These are phyloP conservation scores for Cephalotes varians DNA, from an alignment of 2,888 invertebrate species.

Conservation along the genomic window DNA sequence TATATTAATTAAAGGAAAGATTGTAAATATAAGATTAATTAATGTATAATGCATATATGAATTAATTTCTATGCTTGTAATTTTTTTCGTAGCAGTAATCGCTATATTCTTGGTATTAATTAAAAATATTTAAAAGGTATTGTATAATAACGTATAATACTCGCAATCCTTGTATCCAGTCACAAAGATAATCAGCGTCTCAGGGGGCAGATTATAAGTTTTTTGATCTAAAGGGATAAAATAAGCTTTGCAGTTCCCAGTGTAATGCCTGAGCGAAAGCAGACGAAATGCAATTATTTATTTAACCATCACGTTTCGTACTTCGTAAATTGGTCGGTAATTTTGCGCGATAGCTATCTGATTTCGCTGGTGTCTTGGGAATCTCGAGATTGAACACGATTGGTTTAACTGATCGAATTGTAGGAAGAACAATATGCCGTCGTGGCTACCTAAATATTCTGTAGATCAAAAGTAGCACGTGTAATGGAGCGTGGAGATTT, in stretches of 20 bases:
- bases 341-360: slow-evolving; percentile 1
- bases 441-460: slow-evolving; percentile 43
- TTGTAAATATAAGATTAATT: neutral
- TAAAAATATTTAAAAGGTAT: neutral
- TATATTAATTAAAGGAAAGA: neutral
- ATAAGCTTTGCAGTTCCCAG: slow-evolving; percentile 16
- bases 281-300: slow-evolving; percentile 36
- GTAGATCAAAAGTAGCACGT: slow-evolving; percentile 46
- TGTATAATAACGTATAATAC: neutral
- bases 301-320: slow-evolving; percentile 9
- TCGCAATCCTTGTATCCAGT: neutral
- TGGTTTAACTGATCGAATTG: slow-evolving; percentile 12
- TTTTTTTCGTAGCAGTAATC: neutral
- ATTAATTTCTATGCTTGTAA: neutral
- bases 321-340: neutral
- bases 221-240: slow-evolving; percentile 33
- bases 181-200: neutral
- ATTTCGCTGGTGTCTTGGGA: neutral
- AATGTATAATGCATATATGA: neutral
- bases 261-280: slow-evolving; percentile 3
- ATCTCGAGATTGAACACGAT: slow-evolving; percentile 1
- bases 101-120: too few relatives aligned
- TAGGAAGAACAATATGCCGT: slow-evolving; percentile 36
- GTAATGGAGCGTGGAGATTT: slow-evolving; percentile 54
- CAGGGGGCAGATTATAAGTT: slow-evolving; percentile 13